A percentile compares a stretch with the other conserved stretches of the same genome.
Conservation (phyloP, 2,113 vertebrate genomes). For the Xyliphius kryptos region DNA sequence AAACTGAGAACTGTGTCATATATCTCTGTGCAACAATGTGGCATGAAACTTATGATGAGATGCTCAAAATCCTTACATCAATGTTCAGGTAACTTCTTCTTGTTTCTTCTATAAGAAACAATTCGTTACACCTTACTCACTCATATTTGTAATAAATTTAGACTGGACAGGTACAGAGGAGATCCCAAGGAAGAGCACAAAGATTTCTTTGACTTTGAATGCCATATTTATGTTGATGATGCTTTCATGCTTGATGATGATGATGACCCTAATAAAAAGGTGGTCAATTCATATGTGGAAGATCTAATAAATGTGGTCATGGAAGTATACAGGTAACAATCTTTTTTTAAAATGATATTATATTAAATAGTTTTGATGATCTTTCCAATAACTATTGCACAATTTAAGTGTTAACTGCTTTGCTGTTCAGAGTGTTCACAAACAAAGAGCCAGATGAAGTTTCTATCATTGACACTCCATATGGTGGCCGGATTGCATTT, state of each 20-base stretch:
- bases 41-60: conserved; percentile 74
- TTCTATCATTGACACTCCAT: conserved; percentile 63
- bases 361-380: neutral
- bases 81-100: conserved; percentile 66
- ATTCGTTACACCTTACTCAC: neutral
- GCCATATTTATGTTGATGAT: conserved; percentile 68
- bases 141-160: conserved; percentile 40
- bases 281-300: conserved; percentile 63
- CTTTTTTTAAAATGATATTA: neutral
- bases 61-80: conserved; percentile 74
- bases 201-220: conserved; percentile 67
- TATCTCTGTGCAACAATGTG: conserved; percentile 77
- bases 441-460: conserved; percentile 70
- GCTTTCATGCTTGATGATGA: conserved; percentile 58
- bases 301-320: conserved; percentile 61
- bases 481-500: conserved; percentile 65
- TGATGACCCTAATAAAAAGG: conserved; percentile 41
- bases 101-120: neutral
- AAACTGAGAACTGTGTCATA: conserved; percentile 60
- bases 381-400: neutral
- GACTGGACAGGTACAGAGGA: conserved; percentile 67
- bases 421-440: conserved; percentile 59
- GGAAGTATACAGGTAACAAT: conserved; percentile 67
- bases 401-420: too few relatives aligned
- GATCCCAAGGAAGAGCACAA: conserved; percentile 64